Conservation (phyloP, 2,797 vertebrate species). For the Girardinus metallicus region DNA sequence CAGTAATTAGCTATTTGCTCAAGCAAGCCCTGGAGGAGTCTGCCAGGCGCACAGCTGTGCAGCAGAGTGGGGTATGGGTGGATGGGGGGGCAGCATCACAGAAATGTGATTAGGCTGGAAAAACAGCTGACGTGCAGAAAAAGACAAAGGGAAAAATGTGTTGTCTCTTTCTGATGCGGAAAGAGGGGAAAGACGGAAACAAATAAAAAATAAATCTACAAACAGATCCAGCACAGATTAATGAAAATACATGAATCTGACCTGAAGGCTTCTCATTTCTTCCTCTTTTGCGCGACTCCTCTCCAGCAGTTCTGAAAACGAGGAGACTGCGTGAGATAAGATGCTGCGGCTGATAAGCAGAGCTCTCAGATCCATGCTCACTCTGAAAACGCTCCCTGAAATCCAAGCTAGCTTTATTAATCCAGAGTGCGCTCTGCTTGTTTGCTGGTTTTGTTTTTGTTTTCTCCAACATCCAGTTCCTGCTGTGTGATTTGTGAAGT, state of each 20-base stretch:
- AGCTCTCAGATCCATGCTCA: not conserved
- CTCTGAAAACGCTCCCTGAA: slow-evolving; percentile 4
- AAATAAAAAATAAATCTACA: not conserved
- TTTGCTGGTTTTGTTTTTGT: not conserved
- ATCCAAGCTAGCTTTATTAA: not conserved
- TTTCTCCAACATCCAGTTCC: not conserved
- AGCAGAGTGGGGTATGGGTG: not conserved
- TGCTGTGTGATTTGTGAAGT: not conserved
- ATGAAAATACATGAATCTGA: slow-evolving; percentile 58
- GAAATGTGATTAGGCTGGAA: slow-evolving; percentile 15
- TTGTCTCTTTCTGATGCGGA: slow-evolving; percentile 11
- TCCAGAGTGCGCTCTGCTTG: not conserved
- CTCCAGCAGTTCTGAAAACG: slow-evolving; percentile 86
- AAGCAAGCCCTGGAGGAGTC: slow-evolving; percentile 52
- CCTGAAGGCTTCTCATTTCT: slow-evolving; percentile 90
- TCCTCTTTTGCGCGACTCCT: slow-evolving; percentile 87
- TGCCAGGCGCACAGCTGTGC: slow-evolving; percentile 51
- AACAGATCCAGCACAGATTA: slow-evolving; percentile 20
- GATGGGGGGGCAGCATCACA: slow-evolving; percentile 46
- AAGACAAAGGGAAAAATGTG: slow-evolving; percentile 15
- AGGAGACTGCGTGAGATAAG: slow-evolving; percentile 33
- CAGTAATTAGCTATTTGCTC: slow-evolving; percentile 74
- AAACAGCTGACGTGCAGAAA: slow-evolving; percentile 26
- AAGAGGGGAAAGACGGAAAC: slow-evolving; percentile 5
- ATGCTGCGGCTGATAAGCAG: not conserved